Conservation (phyloP, 2,797 vertebrate species). For the Molossus molossus region DNA sequence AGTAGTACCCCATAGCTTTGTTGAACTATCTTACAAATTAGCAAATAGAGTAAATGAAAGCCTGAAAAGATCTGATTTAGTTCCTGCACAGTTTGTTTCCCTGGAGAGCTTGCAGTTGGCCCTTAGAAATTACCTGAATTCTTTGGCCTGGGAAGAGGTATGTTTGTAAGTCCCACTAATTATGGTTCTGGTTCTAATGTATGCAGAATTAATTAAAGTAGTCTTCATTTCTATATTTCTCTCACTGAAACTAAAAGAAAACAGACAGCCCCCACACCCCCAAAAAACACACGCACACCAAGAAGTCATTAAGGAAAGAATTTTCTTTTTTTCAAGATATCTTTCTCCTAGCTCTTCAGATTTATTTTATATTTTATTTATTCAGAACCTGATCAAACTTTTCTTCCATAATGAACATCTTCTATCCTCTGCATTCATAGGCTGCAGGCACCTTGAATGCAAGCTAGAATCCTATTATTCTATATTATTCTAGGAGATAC, state of each 20-base stretch:
- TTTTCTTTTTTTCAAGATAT: neutral
- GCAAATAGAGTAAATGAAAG: neutral
- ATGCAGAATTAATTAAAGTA: neutral
- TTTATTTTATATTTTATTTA: constrained; percentile 9
- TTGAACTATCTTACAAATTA: neutral
- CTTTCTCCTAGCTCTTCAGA: neutral
- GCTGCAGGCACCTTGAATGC: neutral
- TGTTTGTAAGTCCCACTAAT: neutral
- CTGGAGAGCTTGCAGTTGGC: neutral
- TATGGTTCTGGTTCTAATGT: neutral
- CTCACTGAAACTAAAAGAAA: neutral
- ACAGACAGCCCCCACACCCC: neutral
- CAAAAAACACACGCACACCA: neutral
- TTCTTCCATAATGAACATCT: neutral
- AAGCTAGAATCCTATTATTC: neutral
- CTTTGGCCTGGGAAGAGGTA: neutral
- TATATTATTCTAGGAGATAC: neutral
- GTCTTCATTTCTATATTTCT: constrained; percentile 22
- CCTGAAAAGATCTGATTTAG: neutral
- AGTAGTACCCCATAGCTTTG: neutral
- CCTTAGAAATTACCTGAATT: neutral
- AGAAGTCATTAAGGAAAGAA: neutral
- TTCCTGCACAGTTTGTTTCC: neutral
- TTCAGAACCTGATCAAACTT: neutral
- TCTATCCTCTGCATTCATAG: neutral